Evolutionary conservation across 2,113 vertebrate genomes (phyloP).

Genomic region (Nanorana parkeri): DNA sequence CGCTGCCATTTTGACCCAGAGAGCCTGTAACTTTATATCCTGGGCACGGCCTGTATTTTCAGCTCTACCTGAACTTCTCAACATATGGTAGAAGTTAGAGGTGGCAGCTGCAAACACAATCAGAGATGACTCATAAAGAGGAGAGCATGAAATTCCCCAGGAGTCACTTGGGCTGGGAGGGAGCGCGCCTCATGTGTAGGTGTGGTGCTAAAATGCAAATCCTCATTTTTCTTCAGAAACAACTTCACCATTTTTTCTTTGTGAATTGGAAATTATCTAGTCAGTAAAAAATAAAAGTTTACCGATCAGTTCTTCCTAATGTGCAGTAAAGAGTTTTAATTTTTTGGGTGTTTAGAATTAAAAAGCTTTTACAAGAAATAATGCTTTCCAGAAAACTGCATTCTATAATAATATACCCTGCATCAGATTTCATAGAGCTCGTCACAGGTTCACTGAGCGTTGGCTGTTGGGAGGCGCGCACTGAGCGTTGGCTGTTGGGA

Average conservation of each 20-base stretch:
- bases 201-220: constrained; percentile 35
- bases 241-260: neutral
- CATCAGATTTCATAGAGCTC: too few relatives aligned
- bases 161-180: constrained; percentile 14
- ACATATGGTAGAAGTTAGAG: constrained; percentile 44
- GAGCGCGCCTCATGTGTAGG: constrained; percentile 19
- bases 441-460: too few relatives aligned
- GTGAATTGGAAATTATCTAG: neutral
- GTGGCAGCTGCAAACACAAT: constrained; percentile 43
- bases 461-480: too few relatives aligned
- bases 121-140: constrained; percentile 34
- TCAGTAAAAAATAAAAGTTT: too few relatives aligned
- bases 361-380: too few relatives aligned
- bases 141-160: constrained; percentile 49
- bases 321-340: too few relatives aligned
- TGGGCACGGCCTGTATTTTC: constrained; percentile 21
- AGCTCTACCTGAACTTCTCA: constrained; percentile 16
- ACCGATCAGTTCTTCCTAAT: too few relatives aligned
- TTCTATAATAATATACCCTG: too few relatives aligned
- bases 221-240: neutral
- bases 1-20: constrained; percentile 38
- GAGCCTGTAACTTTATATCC: constrained; percentile 34
- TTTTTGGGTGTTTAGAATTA: too few relatives aligned
- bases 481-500: too few relatives aligned
- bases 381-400: too few relatives aligned